Evolutionary conservation across 2,888 invertebrate species (phyloP).

Genomic region (Lapara coniferarum): DNA sequence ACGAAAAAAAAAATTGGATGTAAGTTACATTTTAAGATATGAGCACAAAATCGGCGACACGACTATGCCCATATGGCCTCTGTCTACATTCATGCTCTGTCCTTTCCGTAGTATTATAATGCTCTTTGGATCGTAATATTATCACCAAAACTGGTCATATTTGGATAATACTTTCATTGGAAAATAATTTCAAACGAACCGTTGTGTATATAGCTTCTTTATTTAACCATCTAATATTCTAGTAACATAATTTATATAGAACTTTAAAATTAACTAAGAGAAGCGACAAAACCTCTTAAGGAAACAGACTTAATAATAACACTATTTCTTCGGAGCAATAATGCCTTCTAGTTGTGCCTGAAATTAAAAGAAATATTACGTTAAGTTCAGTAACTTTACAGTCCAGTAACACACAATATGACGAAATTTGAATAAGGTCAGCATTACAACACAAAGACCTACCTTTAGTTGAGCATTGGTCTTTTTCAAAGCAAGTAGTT

Average conservation of each 20-base stretch:
- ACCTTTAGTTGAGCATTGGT: conserved; percentile 96
- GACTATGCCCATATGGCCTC: no score
- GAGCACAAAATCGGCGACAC: no score
- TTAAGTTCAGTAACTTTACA: not conserved
- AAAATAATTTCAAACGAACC: not conserved
- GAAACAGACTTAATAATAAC: no score
- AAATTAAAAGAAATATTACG: conserved; percentile 42
- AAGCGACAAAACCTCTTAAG: conserved; percentile 22
- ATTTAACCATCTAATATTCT: conserved; percentile 6
- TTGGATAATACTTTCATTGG: not conserved
- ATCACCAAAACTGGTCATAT: no score
- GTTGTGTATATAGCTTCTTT: conserved; percentile 2
- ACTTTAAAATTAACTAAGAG: conserved; percentile 15
- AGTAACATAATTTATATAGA: conserved; percentile 17
- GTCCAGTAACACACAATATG: no score
- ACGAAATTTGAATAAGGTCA: not conserved
- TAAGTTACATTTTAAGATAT: no score
- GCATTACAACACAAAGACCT: not conserved
- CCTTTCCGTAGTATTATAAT: no score
- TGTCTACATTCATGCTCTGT: no score
- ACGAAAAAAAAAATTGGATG: no score
- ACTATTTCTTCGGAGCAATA: conserved; percentile 95
- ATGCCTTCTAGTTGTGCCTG: conserved; percentile 97
- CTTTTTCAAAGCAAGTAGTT: conserved; percentile 95
- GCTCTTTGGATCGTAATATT: no score